Conservation (phyloP, 2,888 invertebrate species). For the Leptinotarsa haldemani region DNA sequence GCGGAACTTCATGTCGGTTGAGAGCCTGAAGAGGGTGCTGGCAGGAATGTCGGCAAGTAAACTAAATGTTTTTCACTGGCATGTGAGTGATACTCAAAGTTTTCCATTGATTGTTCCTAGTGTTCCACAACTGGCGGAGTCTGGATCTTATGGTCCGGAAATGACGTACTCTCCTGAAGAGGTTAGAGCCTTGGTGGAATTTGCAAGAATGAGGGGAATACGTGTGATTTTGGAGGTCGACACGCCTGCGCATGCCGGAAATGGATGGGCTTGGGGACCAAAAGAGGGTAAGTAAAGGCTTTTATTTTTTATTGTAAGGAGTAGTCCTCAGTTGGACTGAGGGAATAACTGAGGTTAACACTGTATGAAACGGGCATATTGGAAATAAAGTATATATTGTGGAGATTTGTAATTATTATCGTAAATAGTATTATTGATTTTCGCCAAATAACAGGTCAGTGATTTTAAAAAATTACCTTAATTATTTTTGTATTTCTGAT, state of each 20-base stretch:
- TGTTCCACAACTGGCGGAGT: constrained; percentile 81
- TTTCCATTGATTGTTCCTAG: constrained; percentile 86
- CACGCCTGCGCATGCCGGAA: constrained; percentile 89
- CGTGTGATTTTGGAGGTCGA: constrained; percentile 90
- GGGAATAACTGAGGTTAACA: no score
- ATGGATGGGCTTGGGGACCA: constrained; percentile 88
- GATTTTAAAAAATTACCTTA: no score
- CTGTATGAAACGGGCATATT: no score
- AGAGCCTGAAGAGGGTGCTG: constrained; percentile 78
- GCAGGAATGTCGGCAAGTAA: constrained; percentile 92
- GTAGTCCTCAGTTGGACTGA: neutral
- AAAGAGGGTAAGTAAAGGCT: constrained; percentile 68
- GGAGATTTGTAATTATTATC: no score
- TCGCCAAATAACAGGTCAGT: no score
- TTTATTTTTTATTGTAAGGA: neutral
- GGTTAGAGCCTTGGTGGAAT: constrained; percentile 78
- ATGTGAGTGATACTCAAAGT: constrained; percentile 90
- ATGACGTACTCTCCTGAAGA: constrained; percentile 76
- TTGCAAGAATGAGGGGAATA: constrained; percentile 84
- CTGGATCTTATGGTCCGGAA: constrained; percentile 88
- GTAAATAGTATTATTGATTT: no score
- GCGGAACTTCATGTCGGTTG: constrained; percentile 86
- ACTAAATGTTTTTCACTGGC: constrained; percentile 95
- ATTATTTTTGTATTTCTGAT: no score
- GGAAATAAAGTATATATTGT: no score